phyloP scores from a whole-genome alignment of 1,140 invertebrate species.

The Aricia agestis region DNA sequence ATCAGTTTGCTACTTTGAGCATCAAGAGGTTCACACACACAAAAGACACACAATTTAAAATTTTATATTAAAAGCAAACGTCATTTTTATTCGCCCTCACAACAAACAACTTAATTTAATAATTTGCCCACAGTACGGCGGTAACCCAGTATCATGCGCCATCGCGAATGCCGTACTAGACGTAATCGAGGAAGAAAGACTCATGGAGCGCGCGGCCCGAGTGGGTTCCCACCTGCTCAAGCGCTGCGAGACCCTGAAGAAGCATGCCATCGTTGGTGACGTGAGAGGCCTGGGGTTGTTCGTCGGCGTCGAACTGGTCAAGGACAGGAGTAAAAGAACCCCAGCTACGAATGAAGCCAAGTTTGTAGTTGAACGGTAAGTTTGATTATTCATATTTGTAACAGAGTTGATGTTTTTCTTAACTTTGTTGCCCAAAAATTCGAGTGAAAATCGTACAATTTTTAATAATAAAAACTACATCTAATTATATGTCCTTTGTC shows the following conservation, averaged over 20 bases:
- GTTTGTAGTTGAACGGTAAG: slow-evolving; percentile 84
- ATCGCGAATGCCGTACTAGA: slow-evolving; percentile 97
- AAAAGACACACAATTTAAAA: too few species aligned
- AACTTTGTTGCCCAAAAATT: too few species aligned
- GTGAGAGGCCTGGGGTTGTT: slow-evolving; percentile 94
- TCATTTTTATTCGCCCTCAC: too few species aligned
- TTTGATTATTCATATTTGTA: too few species aligned
- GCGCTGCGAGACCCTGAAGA: slow-evolving; percentile 82
- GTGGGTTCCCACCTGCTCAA: slow-evolving; percentile 89
- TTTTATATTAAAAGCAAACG: too few species aligned
- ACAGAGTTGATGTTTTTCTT: too few species aligned
- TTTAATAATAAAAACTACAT: too few species aligned
- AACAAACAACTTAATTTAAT: too few species aligned
- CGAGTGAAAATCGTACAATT: too few species aligned
- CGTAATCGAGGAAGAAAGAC: slow-evolving; percentile 91
- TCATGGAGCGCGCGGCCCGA: slow-evolving; percentile 87
- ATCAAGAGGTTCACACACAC: too few species aligned
- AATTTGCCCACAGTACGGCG: slow-evolving; percentile 95
- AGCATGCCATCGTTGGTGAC: slow-evolving; percentile 90
- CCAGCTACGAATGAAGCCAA: slow-evolving; percentile 91
- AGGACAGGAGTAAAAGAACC: slow-evolving; percentile 83
- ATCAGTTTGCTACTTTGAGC: too few species aligned
- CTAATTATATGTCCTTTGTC: too few species aligned
- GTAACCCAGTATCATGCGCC: slow-evolving; percentile 98
- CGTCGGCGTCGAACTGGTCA: slow-evolving; percentile 95